Evolutionary conservation across 2,113 vertebrate genomes (phyloP).

Genomic region (Ochotona princeps): DNA sequence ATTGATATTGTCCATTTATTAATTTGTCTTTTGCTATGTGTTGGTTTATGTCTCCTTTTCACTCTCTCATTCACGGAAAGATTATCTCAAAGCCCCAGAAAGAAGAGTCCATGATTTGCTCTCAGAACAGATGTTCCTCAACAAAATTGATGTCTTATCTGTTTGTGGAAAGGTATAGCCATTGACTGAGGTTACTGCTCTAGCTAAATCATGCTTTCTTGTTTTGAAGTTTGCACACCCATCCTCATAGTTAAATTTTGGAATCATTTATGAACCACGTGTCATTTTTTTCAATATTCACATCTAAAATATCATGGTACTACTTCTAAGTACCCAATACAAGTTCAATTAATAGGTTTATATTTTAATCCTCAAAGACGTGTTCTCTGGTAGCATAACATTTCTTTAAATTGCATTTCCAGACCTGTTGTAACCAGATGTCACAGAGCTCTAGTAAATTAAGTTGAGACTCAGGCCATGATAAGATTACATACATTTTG

Average conservation of each 20-base stretch:
- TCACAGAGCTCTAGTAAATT: conserved; percentile 46
- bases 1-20: neutral
- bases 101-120: neutral
- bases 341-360: neutral
- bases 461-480: conserved; percentile 24
- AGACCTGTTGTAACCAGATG: conserved; percentile 27
- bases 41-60: neutral
- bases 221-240: neutral
- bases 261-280: neutral
- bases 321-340: neutral
- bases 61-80: neutral
- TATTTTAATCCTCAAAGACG: conserved; percentile 14
- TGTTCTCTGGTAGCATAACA: neutral
- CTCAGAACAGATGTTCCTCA: neutral
- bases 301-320: neutral
- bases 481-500: conserved; percentile 21
- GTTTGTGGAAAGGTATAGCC: neutral
- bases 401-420: conserved; percentile 50
- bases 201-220: neutral
- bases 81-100: neutral
- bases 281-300: neutral
- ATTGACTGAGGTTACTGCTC: neutral
- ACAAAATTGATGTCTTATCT: neutral
- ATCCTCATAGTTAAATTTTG: neutral
- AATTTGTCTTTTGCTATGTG: neutral